Evolutionary conservation across 2,113 vertebrate species (phyloP).

Genomic region (Gymnarchus niloticus): DNA sequence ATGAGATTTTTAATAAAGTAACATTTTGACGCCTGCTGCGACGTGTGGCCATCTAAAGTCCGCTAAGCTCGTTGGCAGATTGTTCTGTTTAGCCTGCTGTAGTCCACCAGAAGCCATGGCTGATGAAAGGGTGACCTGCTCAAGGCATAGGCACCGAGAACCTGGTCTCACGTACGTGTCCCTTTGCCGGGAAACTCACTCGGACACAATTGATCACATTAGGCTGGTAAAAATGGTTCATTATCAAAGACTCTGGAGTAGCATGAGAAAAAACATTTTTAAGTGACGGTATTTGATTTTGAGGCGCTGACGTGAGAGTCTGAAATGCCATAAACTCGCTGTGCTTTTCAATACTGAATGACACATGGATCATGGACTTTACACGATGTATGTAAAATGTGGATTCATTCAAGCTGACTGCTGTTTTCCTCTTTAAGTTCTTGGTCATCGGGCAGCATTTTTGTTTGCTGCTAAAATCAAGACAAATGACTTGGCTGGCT

Average conservation of each 20-base stretch:
- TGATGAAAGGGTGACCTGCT: not conserved
- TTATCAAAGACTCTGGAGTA: not conserved
- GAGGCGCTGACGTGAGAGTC: not conserved
- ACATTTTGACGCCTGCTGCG: not conserved
- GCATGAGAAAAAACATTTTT: not conserved
- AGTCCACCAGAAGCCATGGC: not conserved
- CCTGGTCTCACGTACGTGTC: not conserved
- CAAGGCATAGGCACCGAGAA: not conserved
- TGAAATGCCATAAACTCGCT: not conserved
- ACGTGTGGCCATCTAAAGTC: not conserved
- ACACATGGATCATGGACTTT: not conserved
- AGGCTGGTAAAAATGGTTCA: not conserved
- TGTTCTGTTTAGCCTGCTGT: not conserved
- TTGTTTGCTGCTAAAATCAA: not conserved
- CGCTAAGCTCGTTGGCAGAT: not conserved
- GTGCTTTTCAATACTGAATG: not conserved
- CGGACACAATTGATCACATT: not conserved
- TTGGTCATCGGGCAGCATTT: not conserved
- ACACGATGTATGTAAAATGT: not conserved
- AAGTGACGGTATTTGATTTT: not conserved
- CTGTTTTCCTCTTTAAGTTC: not conserved
- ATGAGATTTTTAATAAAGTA: slow-evolving; percentile 4
- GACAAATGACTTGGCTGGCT: not conserved
- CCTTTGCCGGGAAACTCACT: not conserved
- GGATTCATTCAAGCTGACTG: not conserved